These are phyloP conservation scores for Sus scrofa DNA, from an alignment of 2,113 vertebrate species.

Conservation along the genomic window DNA sequence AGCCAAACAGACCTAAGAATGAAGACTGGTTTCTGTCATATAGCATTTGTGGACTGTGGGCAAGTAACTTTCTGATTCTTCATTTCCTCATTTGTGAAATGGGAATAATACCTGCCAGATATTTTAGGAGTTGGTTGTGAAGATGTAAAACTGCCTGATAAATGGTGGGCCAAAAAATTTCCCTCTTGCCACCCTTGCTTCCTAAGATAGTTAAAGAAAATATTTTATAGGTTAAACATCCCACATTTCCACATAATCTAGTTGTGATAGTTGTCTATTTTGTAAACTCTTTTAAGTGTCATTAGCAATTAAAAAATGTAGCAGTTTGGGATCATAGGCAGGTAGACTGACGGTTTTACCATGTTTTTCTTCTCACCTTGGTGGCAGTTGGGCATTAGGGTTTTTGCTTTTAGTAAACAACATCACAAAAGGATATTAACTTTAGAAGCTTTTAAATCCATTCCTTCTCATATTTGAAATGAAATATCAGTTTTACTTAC, in stretches of 20 bases:
- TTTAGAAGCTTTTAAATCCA: slow-evolving; percentile 55
- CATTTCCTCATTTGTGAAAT: neutral
- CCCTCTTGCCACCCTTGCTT: neutral
- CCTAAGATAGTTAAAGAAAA: neutral
- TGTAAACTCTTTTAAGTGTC: slow-evolving; percentile 22
- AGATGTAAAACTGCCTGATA: neutral
- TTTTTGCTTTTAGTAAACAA: slow-evolving; percentile 33
- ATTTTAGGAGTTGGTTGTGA: neutral
- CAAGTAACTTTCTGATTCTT: neutral
- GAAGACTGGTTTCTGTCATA: slow-evolving; percentile 31
- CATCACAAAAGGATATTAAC: slow-evolving; percentile 45
- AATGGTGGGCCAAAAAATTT: neutral
- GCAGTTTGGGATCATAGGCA: neutral
- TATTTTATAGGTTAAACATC: neutral
- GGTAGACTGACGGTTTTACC: neutral
- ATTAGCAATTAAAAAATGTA: neutral
- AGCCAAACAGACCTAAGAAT: slow-evolving; percentile 49
- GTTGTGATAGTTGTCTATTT: neutral
- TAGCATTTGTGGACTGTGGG: neutral
- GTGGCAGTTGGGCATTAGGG: neutral
- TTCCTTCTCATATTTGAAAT: slow-evolving; percentile 67
- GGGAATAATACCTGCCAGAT: neutral
- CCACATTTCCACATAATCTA: neutral
- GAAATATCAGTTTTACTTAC: slow-evolving; percentile 90
- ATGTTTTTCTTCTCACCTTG: neutral